Base-by-base conservation (phyloP, 2,797 vertebrate species). In the Rhinella marina region DNA sequence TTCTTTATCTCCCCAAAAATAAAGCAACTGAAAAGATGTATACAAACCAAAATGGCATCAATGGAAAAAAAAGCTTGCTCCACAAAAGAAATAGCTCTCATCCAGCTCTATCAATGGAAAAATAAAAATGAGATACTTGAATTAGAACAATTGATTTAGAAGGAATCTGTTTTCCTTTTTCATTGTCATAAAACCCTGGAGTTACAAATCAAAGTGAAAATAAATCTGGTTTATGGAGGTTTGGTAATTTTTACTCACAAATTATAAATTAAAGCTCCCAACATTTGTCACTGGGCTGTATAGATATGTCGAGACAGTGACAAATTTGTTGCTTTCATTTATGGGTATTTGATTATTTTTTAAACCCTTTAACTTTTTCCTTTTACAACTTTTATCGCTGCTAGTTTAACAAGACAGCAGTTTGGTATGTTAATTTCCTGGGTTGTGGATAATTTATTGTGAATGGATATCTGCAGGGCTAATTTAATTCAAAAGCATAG, bases 391-490 rank as follows among this genome's bases (percentile, higher is more conserved):
- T 83, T 54, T 72, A 70, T 70, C 2, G 27, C n/a, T 70, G 21
- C 61, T 81, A 81, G 14, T 62, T 48, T 17, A 81, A 32, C 29
- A 72, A 70, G 32, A 17, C n/a, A 70, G n/a, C 41, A 70, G 62
- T 72, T 70, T 52, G 48, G 16, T 83, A 83, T 56, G 66, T 0
- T 83, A 70, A 83, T 83, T 83, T 70, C 23, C 64, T 83, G 62
- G 62, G 16, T 56, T 29, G n/a, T 17, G n/a, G 16, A 83, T 83
- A 83, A 56, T 83, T 82, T 19, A 83, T 72, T 83, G 50, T 83
- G 17, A 70, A 83, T 83, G 66, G 50, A 83, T 83, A 72, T 70
- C 81, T 72, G 64, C 64, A 83, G 81, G 81, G 62, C 64, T 16
- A 54, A 83, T 83, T 72, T 29, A 56, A 83, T 56, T 83, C 64